Evolutionary conservation across 2,113 vertebrate genomes (phyloP).

Genomic region (Suricata suricatta): DNA sequence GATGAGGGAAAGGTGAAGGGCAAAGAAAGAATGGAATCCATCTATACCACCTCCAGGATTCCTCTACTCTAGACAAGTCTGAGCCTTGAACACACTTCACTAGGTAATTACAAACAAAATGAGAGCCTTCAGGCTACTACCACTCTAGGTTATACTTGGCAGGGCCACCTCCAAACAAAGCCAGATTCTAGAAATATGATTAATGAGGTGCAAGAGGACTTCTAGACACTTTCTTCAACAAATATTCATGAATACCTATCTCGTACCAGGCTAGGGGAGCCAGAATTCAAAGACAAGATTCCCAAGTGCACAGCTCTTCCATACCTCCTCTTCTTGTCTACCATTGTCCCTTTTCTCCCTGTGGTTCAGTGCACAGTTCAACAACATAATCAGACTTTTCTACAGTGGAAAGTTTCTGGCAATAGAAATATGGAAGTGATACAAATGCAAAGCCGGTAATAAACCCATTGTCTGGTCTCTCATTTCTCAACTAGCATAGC

Average conservation of each 20-base stretch:
- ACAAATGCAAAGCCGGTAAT: not conserved
- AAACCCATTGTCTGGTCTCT: not conserved
- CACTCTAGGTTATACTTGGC: conserved; percentile 32
- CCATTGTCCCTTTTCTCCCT: not conserved
- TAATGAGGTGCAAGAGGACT: not conserved
- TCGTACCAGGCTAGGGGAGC: too few species aligned
- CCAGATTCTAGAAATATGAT: not conserved
- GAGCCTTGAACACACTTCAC: conserved; percentile 10
- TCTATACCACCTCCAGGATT: not conserved
- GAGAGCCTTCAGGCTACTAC: conserved; percentile 39
- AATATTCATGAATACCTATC: not conserved
- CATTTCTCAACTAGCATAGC: not conserved
- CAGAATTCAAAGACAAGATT: not conserved
- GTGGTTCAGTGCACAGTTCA: not conserved
- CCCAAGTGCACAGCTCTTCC: not conserved
- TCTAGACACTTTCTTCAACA: not conserved
- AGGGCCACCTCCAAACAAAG: not conserved
- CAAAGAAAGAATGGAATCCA: conserved; percentile 44
- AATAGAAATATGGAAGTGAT: not conserved
- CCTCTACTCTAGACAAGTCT: conserved; percentile 55
- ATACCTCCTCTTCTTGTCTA: not conserved
- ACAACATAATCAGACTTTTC: not conserved
- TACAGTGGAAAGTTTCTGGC: not conserved
- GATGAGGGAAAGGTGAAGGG: not conserved
- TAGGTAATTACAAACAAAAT: conserved; percentile 43